Evolutionary conservation across 2,113 vertebrate genomes (phyloP).

Genomic region (Anguilla japonica): DNA sequence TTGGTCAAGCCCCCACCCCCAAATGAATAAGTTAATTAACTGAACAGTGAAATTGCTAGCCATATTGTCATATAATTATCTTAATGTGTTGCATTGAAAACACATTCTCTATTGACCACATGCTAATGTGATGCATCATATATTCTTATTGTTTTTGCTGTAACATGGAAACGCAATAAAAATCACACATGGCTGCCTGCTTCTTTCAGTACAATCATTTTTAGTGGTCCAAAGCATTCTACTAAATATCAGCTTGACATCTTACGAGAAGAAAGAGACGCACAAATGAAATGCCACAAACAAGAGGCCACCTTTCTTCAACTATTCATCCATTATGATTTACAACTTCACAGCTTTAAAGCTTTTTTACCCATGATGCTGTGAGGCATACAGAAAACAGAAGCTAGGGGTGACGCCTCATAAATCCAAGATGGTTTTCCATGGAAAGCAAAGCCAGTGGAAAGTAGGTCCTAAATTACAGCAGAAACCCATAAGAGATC

Average conservation of each 20-base stretch:
- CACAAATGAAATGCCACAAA: no score
- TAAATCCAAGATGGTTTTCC: no score
- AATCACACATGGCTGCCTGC: neutral
- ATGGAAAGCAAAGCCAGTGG: no score
- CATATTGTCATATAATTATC: neutral
- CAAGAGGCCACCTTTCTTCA: no score
- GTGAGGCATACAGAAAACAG: neutral
- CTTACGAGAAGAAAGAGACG: no score
- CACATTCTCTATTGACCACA: neutral
- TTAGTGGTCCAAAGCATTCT: neutral
- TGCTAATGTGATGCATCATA: neutral
- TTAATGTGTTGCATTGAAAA: slow-evolving; percentile 3
- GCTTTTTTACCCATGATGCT: neutral
- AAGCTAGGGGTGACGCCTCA: no score
- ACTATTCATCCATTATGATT: neutral
- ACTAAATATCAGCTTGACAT: no score
- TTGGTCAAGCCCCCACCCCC: neutral
- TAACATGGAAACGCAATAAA: neutral
- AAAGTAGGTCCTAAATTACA: no score
- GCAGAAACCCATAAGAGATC: no score
- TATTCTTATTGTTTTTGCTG: neutral
- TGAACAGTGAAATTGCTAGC: neutral
- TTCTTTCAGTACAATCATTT: neutral
- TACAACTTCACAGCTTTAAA: neutral
- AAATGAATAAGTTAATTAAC: neutral